Conservation (phyloP, 1,140 invertebrate genomes). For the Stegodyphus mimosarum region DNA sequence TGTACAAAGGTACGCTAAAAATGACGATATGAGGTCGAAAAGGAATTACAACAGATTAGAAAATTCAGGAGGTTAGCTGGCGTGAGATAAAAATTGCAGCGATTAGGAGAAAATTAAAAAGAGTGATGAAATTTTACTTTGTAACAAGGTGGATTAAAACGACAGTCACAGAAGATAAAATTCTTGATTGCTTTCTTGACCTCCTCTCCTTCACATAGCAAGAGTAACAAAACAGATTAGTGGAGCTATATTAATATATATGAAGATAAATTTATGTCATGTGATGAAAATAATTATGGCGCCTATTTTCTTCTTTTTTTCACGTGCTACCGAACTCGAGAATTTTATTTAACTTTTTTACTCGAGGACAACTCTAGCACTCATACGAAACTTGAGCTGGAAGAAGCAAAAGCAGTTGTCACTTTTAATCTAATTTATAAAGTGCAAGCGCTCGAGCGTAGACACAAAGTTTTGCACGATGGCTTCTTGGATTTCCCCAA, state of each 20-base stretch:
- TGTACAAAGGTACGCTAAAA: conserved; percentile 21
- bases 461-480: conserved; percentile 55
- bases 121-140: conserved; percentile 44
- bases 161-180: conserved; percentile 17
- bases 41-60: conserved; percentile 44
- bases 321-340: background rate
- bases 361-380: conserved; percentile 21
- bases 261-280: conserved; percentile 44
- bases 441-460: conserved; percentile 55
- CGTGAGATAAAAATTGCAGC: background rate
- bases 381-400: conserved; percentile 43
- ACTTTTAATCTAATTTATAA: conserved; percentile 60
- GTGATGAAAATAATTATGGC: conserved; percentile 56
- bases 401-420: conserved; percentile 51
- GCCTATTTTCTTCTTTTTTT: conserved; percentile 1
- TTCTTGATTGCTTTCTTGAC: conserved; percentile 54
- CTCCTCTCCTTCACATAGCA: background rate
- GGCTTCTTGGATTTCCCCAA: conserved; percentile 56
- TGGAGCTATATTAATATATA: conserved; percentile 32
- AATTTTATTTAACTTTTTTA: conserved; percentile 52
- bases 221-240: conserved; percentile 46
- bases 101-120: conserved; percentile 59
- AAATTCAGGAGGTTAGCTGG: background rate
- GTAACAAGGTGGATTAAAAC: conserved; percentile 44
- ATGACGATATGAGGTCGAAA: background rate